Evolutionary conservation across 1,140 invertebrate species (phyloP), one percentile per base, ranked within the genome.

Genomic region (Vollenhovia emeryi): DNA sequence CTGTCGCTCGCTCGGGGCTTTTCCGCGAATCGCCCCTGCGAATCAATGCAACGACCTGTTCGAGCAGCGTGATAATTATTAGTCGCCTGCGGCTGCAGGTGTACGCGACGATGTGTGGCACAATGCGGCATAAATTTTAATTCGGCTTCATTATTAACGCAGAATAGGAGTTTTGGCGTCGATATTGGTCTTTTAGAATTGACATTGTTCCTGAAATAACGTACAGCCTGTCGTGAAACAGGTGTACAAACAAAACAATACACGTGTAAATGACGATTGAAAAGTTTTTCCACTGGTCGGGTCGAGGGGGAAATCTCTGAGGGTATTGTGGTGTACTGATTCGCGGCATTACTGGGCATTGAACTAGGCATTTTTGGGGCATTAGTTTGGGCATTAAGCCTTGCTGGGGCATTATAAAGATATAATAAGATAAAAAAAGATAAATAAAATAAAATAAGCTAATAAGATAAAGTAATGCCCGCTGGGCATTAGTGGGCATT

Each of bases 11-110:
- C 62, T 80, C n/a, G n/a, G 13, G n/a, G 24, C 50, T 82, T 69
- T 82, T 57, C 66, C 27, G 78, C 7, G 36, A 52, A 57, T 80
- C 64, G 78, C 11, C 11, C 62, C n/a, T 80, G 15, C 48, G 75
- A 66, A 66, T 60, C 40, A n/a, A 50, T 52, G 30, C 18, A 79
- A 68, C 45, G 24, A 60, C 21, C 24, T 43, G 62, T 30, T 69
- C 48, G 27, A 66, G 27, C 21, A 36, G 27, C 33, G 78, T 21
- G 9, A 71, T 57, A 71, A 82, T 82, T 59, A 45, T 57, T 43
- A 45, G 27, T n/a, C 11, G 21, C 30, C 21, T n/a, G 30, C n/a
- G 30, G 43, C n/a, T n/a, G n/a, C 74, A 36, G 52, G 74, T 60
- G 36, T 30, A 64, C n/a, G 13, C 3, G 21, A 66, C 4, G 21